Conservation (phyloP, 2,888 invertebrate genomes). For the Sisyra nigra region DNA sequence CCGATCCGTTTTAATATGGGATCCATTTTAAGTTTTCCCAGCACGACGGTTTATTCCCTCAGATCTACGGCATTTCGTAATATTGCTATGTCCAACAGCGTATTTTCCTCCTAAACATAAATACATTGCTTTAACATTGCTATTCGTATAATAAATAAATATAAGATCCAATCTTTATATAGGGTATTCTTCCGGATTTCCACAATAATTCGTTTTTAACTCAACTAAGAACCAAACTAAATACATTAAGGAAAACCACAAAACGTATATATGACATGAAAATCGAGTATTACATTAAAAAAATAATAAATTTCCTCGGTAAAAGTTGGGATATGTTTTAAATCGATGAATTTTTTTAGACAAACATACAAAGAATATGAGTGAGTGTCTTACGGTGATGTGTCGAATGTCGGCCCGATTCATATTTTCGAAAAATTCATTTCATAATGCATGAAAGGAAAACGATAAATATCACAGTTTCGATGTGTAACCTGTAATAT, state of each 20-base stretch:
- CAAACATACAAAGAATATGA: too few species aligned
- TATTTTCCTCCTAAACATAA: not conserved
- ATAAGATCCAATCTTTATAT: not conserved
- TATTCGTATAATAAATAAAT: not conserved
- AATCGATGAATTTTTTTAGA: too few species aligned
- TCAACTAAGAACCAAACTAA: not conserved
- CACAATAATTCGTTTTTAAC: too few species aligned
- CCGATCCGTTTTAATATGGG: slow-evolving; percentile 38
- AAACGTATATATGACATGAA: too few species aligned
- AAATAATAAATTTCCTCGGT: too few species aligned
- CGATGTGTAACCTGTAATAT: slow-evolving; percentile 1
- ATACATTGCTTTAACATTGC: not conserved
- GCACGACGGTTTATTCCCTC: not conserved
- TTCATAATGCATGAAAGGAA: too few species aligned
- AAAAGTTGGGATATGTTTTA: too few species aligned
- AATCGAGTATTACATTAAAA: too few species aligned
- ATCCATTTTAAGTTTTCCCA: slow-evolving; percentile 27
- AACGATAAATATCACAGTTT: not conserved
- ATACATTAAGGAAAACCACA: not conserved
- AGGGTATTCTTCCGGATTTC: too few species aligned
- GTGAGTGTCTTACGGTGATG: too few species aligned
- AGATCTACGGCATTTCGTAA: not conserved
- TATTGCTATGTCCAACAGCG: not conserved
- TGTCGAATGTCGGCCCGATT: not conserved
- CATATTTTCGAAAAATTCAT: not conserved